phyloP scores from a whole-genome alignment of 1,140 invertebrate genomes.

The Onthophagus taurus region DNA sequence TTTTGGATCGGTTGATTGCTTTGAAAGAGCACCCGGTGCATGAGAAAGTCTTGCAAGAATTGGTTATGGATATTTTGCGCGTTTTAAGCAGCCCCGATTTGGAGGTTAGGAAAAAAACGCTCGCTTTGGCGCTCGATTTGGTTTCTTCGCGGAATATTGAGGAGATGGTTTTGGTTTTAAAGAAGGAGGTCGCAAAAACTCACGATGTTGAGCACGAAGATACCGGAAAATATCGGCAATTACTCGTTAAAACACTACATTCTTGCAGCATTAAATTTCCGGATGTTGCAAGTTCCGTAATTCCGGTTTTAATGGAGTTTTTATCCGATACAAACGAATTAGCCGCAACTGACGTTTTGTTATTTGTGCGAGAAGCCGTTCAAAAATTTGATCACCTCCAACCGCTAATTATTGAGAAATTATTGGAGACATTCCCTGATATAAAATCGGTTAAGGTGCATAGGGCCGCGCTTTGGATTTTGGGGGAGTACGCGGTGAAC shows the following conservation, averaged over 20 bases:
- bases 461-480: conserved; percentile 92
- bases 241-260: conserved; percentile 91
- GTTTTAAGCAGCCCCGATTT: conserved; percentile 90
- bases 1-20: conserved; percentile 86
- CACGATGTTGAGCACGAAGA: conserved; percentile 90
- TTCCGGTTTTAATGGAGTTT: conserved; percentile 93
- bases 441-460: conserved; percentile 84
- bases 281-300: conserved; percentile 87
- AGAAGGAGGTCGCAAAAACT: conserved; percentile 91
- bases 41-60: conserved; percentile 89
- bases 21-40: conserved; percentile 79
- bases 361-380: conserved; percentile 92
- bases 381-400: conserved; percentile 81
- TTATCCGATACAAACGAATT: conserved; percentile 91
- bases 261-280: conserved; percentile 96
- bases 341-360: conserved; percentile 87
- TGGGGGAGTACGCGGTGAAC: conserved; percentile 87
- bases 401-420: conserved; percentile 68
- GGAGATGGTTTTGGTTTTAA: conserved; percentile 90
- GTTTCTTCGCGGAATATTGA: conserved; percentile 89
- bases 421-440: conserved; percentile 71
- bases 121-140: conserved; percentile 82
- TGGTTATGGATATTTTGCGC: conserved; percentile 97
- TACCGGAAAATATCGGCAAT: conserved; percentile 89
- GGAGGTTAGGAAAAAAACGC: conserved; percentile 83